These are phyloP conservation scores for Caenorhabditis brenneri DNA, from an alignment of 1,140 invertebrate species.

Conservation along the genomic window DNA sequence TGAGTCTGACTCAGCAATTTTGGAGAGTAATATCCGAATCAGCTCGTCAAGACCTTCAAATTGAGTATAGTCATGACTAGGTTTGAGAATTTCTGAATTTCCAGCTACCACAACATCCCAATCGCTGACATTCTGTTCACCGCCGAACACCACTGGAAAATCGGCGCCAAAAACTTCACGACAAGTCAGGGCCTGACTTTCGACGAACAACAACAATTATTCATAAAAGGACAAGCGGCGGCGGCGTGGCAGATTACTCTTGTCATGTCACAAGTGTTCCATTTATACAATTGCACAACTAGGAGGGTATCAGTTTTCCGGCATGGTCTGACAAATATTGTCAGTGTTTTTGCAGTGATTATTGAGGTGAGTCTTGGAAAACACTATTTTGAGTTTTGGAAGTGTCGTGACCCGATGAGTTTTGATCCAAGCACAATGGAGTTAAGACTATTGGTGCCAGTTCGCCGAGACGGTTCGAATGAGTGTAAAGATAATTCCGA, in stretches of 20 bases:
- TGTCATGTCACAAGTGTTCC: slow-evolving; percentile 68
- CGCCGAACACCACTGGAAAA: slow-evolving; percentile 65
- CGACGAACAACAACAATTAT: slow-evolving; percentile 60
- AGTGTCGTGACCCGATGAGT: too few relatives aligned
- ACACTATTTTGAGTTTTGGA: too few relatives aligned
- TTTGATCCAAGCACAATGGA: too few relatives aligned
- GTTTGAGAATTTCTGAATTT: too few relatives aligned
- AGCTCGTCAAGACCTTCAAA: too few relatives aligned
- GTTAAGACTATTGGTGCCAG: too few relatives aligned
- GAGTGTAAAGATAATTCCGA: too few relatives aligned
- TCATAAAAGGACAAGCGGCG: slow-evolving; percentile 65
- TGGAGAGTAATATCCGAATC: not conserved
- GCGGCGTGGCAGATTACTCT: slow-evolving; percentile 70
- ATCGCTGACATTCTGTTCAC: slow-evolving; percentile 65
- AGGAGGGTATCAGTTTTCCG: slow-evolving; percentile 67
- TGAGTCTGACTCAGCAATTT: slow-evolving; percentile 35
- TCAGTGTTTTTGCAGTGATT: slow-evolving; percentile 67
- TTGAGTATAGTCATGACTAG: too few relatives aligned
- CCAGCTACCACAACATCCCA: slow-evolving; percentile 63
- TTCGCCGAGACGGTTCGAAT: too few relatives aligned
- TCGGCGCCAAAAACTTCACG: slow-evolving; percentile 63
- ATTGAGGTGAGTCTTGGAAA: slow-evolving; percentile 59
- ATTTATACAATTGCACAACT: slow-evolving; percentile 70
- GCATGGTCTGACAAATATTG: slow-evolving; percentile 68
- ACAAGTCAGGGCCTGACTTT: slow-evolving; percentile 54